Conservation (phyloP, 2,888 invertebrate genomes). For the Deilephila elpenor region DNA sequence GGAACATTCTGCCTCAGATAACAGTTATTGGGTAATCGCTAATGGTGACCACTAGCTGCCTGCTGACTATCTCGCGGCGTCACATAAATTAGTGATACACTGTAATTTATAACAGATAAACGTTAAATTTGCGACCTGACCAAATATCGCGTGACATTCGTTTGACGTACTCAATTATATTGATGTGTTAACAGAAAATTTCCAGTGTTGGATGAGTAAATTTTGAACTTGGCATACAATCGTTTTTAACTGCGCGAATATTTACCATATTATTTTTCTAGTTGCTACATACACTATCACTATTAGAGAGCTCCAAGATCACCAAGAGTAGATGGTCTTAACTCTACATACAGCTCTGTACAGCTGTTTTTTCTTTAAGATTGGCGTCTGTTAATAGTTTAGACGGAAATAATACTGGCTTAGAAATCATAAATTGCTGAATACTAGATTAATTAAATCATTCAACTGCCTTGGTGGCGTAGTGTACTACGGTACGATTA, state of each 20-base stretch:
- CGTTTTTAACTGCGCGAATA: neutral
- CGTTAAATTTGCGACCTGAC: conserved; percentile 22
- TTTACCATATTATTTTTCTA: neutral
- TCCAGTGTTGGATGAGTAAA: neutral
- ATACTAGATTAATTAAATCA: too few relatives aligned
- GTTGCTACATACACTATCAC: too few relatives aligned
- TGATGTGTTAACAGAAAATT: neutral
- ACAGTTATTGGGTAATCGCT: conserved; percentile 66
- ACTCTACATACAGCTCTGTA: too few relatives aligned
- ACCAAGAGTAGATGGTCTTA: too few relatives aligned
- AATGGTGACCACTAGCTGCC: conserved; percentile 46
- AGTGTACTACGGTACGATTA: too few relatives aligned
- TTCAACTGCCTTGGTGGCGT: too few relatives aligned
- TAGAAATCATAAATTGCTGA: too few relatives aligned
- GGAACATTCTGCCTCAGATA: conserved; percentile 59
- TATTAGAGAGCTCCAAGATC: too few relatives aligned
- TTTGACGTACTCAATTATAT: neutral
- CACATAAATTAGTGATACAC: conserved; percentile 41
- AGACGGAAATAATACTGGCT: too few relatives aligned
- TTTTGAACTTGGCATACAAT: neutral
- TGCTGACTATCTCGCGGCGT: conserved; percentile 58
- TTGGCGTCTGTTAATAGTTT: too few relatives aligned
- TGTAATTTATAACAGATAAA: conserved; percentile 39
- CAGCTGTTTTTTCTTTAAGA: too few relatives aligned
- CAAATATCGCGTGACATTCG: conserved; percentile 15